Base-by-base conservation (phyloP, 2,797 vertebrate genomes). In the Gadopsis marmoratus region DNA sequence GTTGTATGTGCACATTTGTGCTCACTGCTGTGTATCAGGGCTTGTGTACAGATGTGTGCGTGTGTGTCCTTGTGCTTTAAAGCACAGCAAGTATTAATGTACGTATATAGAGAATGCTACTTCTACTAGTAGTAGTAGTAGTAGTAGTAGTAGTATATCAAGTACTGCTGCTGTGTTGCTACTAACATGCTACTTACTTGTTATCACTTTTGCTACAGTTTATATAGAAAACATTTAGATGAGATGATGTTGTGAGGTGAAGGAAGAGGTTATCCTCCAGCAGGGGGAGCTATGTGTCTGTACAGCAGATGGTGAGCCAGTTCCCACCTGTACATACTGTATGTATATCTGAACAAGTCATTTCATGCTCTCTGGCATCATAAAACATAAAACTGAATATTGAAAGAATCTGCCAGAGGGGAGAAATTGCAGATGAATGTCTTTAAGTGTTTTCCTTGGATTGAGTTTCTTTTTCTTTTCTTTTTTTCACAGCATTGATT, bases 211-310 rank as follows among this genome's bases (percentile, higher is more conserved):
- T 51, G 4, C 29, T 23, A 2, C 23, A 37, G 2, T 13, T 31
- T 54, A 10, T 35, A 1, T 23, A 26, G 29, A 8, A 37, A 14
- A 26, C 8, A 29, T 60, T 29, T 26, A 10, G 8, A 68, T 21
- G 0, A 45, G 11, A 41, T 71, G 51, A 16, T 43, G 3, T 7
- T 5, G 23, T 47, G 41, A 43, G 26, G 26, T 63, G 51, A 39
- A 10, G 11, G 3, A 4, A 6, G 39, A 37, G 5, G 21, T 16
- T 0, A 0, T 29, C n/a, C 45, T 79, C 91, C 92, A 90, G 88
- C 79, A 93, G 90, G 74, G 83, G 92, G 92, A 35, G 91, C 88
- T 76, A 3, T 69, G 37, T 37, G 75, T 85, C 85, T 64, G 51
- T 59, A 39, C 53, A 76, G 26, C 23, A 59, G 35, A 51, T 16